A percentile compares a stretch with the other conserved stretches of the same genome.
Conservation (phyloP, 2,113 vertebrate species). For the Dasyprocta punctata region DNA sequence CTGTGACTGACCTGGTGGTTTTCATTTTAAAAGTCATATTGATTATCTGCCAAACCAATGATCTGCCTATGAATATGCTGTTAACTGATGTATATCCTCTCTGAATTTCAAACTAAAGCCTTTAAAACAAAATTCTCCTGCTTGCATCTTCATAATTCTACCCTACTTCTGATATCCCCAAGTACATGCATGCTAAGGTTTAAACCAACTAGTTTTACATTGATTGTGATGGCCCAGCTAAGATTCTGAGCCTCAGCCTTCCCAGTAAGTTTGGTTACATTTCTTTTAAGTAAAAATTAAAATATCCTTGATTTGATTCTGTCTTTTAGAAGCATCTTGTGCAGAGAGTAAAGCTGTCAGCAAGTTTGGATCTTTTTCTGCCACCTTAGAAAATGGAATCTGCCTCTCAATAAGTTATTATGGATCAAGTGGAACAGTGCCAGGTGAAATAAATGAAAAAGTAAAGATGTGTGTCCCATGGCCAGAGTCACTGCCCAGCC, state of each 20-base stretch:
- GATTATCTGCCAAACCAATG: not conserved
- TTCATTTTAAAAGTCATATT: slow-evolving; percentile 8
- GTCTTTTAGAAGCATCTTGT: slow-evolving; percentile 68
- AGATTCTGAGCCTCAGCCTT: not conserved
- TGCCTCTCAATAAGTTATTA: slow-evolving; percentile 92
- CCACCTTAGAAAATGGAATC: slow-evolving; percentile 91
- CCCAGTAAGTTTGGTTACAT: not conserved
- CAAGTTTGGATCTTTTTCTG: slow-evolving; percentile 92
- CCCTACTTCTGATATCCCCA: not conserved
- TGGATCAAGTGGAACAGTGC: slow-evolving; percentile 86
- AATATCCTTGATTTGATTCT: slow-evolving; percentile 34
- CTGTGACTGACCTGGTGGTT: not conserved
- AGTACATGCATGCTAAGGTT: not conserved
- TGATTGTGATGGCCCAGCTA: not conserved
- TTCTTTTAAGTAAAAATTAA: slow-evolving; percentile 48
- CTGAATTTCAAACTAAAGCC: not conserved
- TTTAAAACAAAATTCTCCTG: not conserved
- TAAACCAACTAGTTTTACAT: not conserved
- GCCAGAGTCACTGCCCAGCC: not conserved
- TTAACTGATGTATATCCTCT: not conserved
- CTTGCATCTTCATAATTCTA: not conserved
- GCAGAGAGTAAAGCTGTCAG: slow-evolving; percentile 77
- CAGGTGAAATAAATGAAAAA: slow-evolving; percentile 86
- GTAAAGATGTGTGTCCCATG: slow-evolving; percentile 51
- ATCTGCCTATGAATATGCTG: not conserved